Percentiles rank a stretch among this genome's conserved stretches.
phyloP scores from a whole-genome alignment of 2,113 vertebrate species.

The Passer montanus region DNA sequence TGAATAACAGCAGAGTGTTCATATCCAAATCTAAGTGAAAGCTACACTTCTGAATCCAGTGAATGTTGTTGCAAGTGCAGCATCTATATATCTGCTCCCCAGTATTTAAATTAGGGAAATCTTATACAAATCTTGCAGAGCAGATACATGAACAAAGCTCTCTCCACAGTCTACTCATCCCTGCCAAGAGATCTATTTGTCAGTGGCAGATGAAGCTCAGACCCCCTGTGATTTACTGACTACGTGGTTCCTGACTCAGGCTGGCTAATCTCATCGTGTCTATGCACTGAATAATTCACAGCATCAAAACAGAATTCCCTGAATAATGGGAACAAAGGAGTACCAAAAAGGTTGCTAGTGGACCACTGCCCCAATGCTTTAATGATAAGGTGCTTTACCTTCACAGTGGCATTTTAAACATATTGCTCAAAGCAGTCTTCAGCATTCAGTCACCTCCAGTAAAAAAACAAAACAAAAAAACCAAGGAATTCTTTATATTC shows the following conservation, averaged over 20 bases:
- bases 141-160: not conserved
- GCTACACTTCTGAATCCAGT: not conserved
- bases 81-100: not conserved
- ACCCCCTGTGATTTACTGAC: not conserved
- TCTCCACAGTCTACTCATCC: not conserved
- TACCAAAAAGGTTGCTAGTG: not conserved
- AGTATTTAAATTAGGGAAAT: not conserved
- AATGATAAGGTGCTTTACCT: rapidly evolving
- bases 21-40: not conserved
- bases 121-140: not conserved
- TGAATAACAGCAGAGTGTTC: not conserved
- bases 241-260: not conserved
- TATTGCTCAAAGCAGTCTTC: not conserved
- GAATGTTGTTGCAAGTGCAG: not conserved
- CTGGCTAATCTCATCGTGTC: not conserved
- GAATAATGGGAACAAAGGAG: not conserved
- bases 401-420: not conserved
- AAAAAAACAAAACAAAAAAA: not conserved
- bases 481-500: not conserved
- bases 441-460: not conserved
- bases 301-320: not conserved
- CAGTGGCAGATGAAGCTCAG: not conserved
- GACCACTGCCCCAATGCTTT: not conserved
- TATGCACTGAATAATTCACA: rapidly evolving
- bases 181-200: not conserved